These are phyloP conservation scores for Ornithoptera alexandrae DNA, from an alignment of 2,888 invertebrate genomes.

Conservation along the genomic window DNA sequence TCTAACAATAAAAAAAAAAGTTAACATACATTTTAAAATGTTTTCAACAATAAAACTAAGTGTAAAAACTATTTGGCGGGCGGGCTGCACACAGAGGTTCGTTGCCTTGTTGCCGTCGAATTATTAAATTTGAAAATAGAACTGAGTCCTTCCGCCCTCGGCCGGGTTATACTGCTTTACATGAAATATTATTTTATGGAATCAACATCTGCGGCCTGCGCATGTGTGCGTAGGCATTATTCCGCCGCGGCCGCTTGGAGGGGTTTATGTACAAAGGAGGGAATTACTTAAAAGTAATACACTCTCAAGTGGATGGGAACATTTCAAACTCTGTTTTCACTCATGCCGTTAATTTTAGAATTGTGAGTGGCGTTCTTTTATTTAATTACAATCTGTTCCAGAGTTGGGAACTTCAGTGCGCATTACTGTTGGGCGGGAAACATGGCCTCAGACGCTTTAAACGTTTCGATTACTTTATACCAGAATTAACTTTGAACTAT, in stretches of 20 bases:
- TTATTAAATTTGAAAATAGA: constrained; percentile 76
- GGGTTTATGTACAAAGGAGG: constrained; percentile 72
- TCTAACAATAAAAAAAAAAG: too few relatives aligned
- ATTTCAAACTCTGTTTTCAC: constrained; percentile 60
- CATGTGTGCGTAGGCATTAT: constrained; percentile 58
- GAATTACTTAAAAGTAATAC: constrained; percentile 73
- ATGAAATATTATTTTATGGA: constrained; percentile 81
- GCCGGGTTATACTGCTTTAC: constrained; percentile 74
- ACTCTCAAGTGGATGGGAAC: constrained; percentile 72
- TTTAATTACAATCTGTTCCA: constrained; percentile 35
- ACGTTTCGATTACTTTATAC: neutral
- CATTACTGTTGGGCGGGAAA: neutral
- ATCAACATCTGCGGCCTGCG: constrained; percentile 74
- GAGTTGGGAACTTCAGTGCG: constrained; percentile 8
- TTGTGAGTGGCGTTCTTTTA: constrained; percentile 41
- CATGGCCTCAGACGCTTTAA: neutral
- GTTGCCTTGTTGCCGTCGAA: constrained; percentile 65
- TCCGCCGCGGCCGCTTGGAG: constrained; percentile 40
- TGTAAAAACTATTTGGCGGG: constrained; percentile 24
- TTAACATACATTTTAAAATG: neutral
- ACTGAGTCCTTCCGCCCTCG: constrained; percentile 80
- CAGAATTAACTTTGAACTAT: neutral
- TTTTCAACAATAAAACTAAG: neutral
- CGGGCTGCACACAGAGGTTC: constrained; percentile 39
- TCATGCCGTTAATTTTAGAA: constrained; percentile 46